A percentile compares a stretch with the other conserved stretches of the same genome.
Conservation (phyloP, 1,140 invertebrate genomes). For the Caenorhabditis tropicalis region DNA sequence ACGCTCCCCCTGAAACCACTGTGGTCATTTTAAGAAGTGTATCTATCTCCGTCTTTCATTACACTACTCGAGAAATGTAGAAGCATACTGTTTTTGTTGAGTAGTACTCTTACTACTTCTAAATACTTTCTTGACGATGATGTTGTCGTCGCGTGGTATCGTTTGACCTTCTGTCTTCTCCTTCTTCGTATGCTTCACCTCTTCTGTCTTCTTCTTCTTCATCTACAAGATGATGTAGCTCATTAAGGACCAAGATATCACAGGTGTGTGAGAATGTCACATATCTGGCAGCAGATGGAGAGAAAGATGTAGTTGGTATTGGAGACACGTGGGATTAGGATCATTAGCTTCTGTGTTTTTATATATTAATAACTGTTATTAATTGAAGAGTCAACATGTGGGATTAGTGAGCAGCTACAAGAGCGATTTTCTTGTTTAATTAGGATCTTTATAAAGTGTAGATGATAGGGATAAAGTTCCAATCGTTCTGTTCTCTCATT, state of each 20-base stretch:
- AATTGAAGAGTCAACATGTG: slow-evolving; percentile 35
- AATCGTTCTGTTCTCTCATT: too few relatives aligned
- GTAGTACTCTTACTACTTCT: not conserved
- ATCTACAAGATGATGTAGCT: not conserved
- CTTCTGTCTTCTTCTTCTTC: not conserved
- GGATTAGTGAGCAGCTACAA: not conserved
- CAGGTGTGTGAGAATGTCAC: slow-evolving; percentile 24
- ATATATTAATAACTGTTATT: slow-evolving; percentile 25
- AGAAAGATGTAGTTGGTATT: not conserved
- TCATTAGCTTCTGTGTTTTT: slow-evolving; percentile 15
- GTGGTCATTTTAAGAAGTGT: slow-evolving; percentile 9
- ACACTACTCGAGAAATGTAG: not conserved
- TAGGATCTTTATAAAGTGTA: too few relatives aligned
- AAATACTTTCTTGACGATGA: too few relatives aligned
- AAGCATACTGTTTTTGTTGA: not conserved
- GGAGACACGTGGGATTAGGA: not conserved
- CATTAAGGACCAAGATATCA: not conserved
- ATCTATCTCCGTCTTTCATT: not conserved
- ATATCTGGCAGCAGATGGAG: slow-evolving; percentile 22
- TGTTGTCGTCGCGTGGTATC: not conserved
- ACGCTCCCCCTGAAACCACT: not conserved
- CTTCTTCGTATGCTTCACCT: not conserved
- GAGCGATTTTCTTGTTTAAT: not conserved
- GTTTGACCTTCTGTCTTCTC: slow-evolving; percentile 10
- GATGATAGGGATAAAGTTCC: too few relatives aligned